Conservation (phyloP, 2,113 vertebrate species). For the Irena cyanogastra region DNA sequence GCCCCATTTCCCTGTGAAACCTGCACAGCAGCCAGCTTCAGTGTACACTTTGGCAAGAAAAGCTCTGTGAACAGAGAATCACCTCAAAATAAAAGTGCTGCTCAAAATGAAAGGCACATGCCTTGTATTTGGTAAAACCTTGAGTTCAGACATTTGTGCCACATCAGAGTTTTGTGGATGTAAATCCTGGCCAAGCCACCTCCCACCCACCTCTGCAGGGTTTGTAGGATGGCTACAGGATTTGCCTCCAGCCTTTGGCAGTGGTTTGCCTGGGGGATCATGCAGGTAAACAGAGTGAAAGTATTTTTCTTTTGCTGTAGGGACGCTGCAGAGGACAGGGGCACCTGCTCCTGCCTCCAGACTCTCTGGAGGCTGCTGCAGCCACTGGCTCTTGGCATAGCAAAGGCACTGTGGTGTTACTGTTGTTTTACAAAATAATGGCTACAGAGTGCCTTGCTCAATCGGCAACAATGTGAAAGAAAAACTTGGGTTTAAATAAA, state of each 20-base stretch:
- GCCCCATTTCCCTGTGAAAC: not conserved
- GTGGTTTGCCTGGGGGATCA: not conserved
- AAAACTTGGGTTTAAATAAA: not conserved
- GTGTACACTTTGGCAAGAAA: not conserved
- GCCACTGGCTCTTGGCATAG: not conserved
- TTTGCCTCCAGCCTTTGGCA: not conserved
- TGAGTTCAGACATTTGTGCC: not conserved
- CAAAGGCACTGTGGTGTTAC: rapidly evolving
- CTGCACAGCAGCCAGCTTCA: not conserved
- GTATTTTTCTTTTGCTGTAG: not conserved
- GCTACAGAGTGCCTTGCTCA: not conserved
- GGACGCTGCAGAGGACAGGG: not conserved
- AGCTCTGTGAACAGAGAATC: not conserved
- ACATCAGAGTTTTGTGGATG: not conserved
- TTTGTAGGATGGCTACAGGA: rapidly evolving
- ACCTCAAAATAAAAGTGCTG: not conserved
- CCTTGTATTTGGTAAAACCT: not conserved
- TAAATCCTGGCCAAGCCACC: not conserved
- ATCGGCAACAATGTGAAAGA: not conserved
- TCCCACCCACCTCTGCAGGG: no score
- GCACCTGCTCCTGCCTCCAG: not conserved
- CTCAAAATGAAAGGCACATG: not conserved
- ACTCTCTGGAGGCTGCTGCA: not conserved
- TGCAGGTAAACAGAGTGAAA: not conserved
- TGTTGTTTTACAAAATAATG: not conserved